Percentiles rank a stretch among this genome's conserved stretches.
phyloP scores from a whole-genome alignment of 1,140 invertebrate genomes.

The Drosophila orosa region DNA sequence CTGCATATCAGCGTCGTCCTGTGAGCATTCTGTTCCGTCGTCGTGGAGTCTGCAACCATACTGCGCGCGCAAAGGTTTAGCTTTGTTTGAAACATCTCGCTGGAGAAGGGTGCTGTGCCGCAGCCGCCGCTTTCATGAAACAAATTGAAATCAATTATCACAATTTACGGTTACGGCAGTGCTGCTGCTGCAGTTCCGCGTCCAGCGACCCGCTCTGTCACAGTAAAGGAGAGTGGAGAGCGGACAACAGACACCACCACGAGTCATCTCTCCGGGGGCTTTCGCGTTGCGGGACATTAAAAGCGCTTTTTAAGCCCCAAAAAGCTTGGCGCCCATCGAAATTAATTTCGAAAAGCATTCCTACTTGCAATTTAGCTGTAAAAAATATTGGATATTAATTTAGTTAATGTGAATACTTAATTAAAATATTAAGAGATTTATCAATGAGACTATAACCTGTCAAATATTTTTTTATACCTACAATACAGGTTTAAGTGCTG shows the following conservation, averaged over 20 bases:
- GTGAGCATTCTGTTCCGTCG: constrained; percentile 1
- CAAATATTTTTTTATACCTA: no score
- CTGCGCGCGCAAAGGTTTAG: constrained; percentile 36
- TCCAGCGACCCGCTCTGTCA: constrained; percentile 21
- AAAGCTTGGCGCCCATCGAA: constrained; percentile 17
- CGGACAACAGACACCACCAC: constrained; percentile 13
- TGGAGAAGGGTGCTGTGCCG: background rate
- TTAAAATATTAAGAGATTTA: background rate
- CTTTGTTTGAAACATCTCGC: constrained; percentile 51
- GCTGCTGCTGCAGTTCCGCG: constrained; percentile 38
- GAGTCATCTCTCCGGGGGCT: constrained; percentile 17
- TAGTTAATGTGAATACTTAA: constrained; percentile 9
- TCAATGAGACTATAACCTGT: no score
- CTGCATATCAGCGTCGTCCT: constrained; percentile 57
- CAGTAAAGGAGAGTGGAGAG: constrained; percentile 9
- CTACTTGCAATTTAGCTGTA: background rate
- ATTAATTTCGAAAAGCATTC: constrained; percentile 1
- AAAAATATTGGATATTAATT: background rate
- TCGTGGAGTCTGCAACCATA: constrained; percentile 52
- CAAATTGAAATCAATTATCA: constrained; percentile 65
- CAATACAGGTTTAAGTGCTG: no score
- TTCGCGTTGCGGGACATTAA: constrained; percentile 62
- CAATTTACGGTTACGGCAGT: constrained; percentile 36
- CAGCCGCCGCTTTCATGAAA: background rate
- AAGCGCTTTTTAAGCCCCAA: constrained; percentile 50